Evolutionary conservation across 2,888 invertebrate species (phyloP).

Genomic region (Melinaea marsaeus): DNA sequence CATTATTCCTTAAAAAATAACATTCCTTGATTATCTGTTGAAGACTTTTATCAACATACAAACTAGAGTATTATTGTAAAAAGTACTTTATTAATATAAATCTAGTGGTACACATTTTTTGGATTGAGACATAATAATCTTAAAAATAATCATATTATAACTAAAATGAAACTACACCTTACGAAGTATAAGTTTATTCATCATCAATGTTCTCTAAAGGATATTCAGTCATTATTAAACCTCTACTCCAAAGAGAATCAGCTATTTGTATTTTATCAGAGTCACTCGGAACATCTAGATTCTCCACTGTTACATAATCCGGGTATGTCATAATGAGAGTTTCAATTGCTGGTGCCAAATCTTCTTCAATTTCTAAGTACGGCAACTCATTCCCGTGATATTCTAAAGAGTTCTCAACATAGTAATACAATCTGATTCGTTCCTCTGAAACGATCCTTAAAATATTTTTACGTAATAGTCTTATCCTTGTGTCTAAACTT

Average conservation of each 20-base stretch:
- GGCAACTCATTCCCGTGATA: slow-evolving; percentile 88
- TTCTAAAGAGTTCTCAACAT: slow-evolving; percentile 89
- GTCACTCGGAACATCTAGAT: slow-evolving; percentile 81
- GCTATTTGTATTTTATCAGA: slow-evolving; percentile 81
- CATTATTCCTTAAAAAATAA: not conserved
- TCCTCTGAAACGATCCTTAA: slow-evolving; percentile 81
- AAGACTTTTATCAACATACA: too few relatives aligned
- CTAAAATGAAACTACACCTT: not conserved
- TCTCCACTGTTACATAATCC: slow-evolving; percentile 83
- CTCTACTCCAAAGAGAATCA: slow-evolving; percentile 89
- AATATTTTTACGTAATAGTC: slow-evolving; percentile 78
- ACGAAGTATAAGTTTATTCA: slow-evolving; percentile 43
- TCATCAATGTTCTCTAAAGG: slow-evolving; percentile 74
- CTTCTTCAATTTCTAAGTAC: slow-evolving; percentile 83
- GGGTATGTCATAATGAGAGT: slow-evolving; percentile 87
- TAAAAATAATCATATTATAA: not conserved
- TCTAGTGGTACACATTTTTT: not conserved
- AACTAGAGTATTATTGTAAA: too few relatives aligned
- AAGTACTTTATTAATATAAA: too few relatives aligned
- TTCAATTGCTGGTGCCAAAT: slow-evolving; percentile 83
- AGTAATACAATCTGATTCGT: slow-evolving; percentile 84
- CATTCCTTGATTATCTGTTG: too few relatives aligned
- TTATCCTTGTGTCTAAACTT: slow-evolving; percentile 79
- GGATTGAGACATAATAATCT: not conserved
- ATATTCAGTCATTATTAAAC: slow-evolving; percentile 85